A percentile compares a stretch with the other conserved stretches of the same genome.
Evolutionary conservation across 2,113 vertebrate genomes (phyloP).

Genomic region (Malaclemys terrapin): DNA sequence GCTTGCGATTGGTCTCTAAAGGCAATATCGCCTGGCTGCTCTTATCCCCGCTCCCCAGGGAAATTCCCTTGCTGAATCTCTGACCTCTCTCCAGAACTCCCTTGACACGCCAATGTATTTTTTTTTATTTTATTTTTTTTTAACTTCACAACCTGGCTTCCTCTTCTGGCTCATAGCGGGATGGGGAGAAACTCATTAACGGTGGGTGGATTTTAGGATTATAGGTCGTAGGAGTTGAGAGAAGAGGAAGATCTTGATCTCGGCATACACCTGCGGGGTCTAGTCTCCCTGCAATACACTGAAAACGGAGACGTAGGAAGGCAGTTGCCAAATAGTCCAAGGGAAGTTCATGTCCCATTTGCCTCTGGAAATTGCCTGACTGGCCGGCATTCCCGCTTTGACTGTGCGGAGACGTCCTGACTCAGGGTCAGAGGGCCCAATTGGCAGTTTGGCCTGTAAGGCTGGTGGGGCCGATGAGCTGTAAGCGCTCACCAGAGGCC

Average conservation of each 20-base stretch:
- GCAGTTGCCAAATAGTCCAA: too few species aligned
- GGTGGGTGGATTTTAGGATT: background rate
- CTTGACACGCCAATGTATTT: background rate
- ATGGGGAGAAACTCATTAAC: background rate
- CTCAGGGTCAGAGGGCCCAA: background rate
- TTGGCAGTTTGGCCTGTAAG: background rate
- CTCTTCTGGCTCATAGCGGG: background rate
- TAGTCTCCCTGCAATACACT: background rate
- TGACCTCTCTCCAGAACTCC: background rate
- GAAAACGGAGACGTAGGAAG: background rate
- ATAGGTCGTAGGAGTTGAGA: background rate
- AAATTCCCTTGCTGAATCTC: background rate
- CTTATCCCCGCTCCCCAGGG: background rate
- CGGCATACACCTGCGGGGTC: accelerated
- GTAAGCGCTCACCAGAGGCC: background rate
- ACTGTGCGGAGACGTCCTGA: too few species aligned
- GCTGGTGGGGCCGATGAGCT: background rate
- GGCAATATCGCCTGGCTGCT: background rate
- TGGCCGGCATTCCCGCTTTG: too few species aligned
- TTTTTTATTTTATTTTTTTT: background rate
- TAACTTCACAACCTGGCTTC: background rate
- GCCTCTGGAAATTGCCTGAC: too few species aligned
- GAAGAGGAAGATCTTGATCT: background rate
- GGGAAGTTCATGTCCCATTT: too few species aligned
- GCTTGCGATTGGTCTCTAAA: background rate